A percentile compares a stretch with the other conserved stretches of the same genome.
Conservation (phyloP, 2,797 vertebrate genomes). For the Smutsia temminckii region DNA sequence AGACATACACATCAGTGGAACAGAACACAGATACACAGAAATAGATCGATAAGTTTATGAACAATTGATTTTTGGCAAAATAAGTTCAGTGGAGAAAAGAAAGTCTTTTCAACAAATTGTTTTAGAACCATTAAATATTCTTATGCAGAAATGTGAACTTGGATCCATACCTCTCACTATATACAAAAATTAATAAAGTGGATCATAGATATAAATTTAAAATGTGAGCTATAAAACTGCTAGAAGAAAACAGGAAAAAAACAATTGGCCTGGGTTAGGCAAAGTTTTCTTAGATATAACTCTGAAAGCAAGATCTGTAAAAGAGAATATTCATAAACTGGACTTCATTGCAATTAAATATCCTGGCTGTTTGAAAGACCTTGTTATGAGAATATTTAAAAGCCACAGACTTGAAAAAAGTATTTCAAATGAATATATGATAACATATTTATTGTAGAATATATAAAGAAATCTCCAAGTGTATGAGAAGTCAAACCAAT, state of each 20-base stretch:
- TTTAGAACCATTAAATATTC: background rate
- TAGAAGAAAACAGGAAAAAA: background rate
- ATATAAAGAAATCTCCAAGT: background rate
- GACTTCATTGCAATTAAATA: background rate
- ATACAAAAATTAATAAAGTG: background rate
- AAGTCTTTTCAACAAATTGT: background rate
- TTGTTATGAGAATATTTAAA: background rate
- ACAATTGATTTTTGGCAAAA: conserved; percentile 20
- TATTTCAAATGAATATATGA: background rate
- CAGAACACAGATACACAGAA: background rate
- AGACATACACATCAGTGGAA: background rate
- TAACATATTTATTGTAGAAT: background rate
- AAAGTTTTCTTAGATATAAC: background rate
- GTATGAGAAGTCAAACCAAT: background rate
- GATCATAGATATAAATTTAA: background rate
- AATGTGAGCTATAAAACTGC: background rate
- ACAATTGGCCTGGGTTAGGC: background rate
- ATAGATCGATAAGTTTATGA: background rate
- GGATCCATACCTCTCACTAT: background rate
- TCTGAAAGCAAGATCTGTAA: background rate
- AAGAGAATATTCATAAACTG: background rate
- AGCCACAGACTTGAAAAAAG: background rate
- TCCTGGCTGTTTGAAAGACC: background rate
- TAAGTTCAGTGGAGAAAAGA: background rate
- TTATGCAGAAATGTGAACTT: background rate